phyloP scores from a whole-genome alignment of 2,888 invertebrate species.

The Acronicta leporina region DNA sequence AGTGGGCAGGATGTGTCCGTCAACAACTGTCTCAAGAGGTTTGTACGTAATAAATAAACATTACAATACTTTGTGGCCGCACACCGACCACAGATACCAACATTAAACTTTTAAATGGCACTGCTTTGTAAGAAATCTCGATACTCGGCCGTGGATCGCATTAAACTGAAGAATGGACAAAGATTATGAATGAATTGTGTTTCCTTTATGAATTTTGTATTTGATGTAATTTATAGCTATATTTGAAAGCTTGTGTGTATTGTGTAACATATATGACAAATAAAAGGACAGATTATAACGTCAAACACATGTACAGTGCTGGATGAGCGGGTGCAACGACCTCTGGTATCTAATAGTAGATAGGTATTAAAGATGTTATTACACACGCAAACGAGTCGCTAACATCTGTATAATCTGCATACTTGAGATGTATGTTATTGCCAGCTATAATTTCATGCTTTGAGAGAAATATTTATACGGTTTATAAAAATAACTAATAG shows the following conservation, averaged over 20 bases:
- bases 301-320: constrained; percentile 65
- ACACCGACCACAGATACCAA: constrained; percentile 41
- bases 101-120: constrained; percentile 71
- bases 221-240: constrained; percentile 48
- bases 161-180: constrained; percentile 61
- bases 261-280: constrained; percentile 45
- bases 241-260: constrained; percentile 25
- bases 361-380: constrained; percentile 53
- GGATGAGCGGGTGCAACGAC: constrained; percentile 63
- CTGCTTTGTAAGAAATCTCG: constrained; percentile 58
- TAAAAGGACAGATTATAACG: constrained; percentile 60
- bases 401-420: constrained; percentile 55
- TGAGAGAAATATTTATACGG: not conserved
- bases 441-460: constrained; percentile 26
- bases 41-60: constrained; percentile 72
- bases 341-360: constrained; percentile 59
- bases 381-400: constrained; percentile 42
- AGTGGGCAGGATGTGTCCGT: constrained; percentile 69
- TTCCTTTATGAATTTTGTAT: constrained; percentile 58
- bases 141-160: constrained; percentile 50
- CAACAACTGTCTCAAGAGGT: constrained; percentile 61
- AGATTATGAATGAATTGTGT: constrained; percentile 67
- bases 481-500: constrained; percentile 8
- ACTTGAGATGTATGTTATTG: constrained; percentile 34
- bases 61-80: constrained; percentile 65